phyloP scores from a whole-genome alignment of 2,888 invertebrate species.

The Thalpophila matura region DNA sequence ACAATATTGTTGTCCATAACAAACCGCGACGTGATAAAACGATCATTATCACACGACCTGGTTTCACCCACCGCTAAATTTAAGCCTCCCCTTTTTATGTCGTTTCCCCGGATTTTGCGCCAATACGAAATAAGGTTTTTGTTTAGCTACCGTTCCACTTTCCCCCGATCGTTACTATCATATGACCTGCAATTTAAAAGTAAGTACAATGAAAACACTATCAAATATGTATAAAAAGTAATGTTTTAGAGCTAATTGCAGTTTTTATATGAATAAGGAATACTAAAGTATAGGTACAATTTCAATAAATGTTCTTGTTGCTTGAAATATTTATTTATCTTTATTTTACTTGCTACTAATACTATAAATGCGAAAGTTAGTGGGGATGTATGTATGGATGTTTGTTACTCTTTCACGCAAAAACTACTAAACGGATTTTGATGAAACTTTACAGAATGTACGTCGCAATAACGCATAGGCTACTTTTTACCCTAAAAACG shows the following conservation, averaged over 20 bases:
- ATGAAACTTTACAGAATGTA: too few relatives aligned
- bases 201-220: conserved; percentile 4
- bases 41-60: conserved; percentile 47
- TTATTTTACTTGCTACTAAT: too few relatives aligned
- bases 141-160: conserved; percentile 31
- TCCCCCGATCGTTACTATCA: conserved; percentile 20
- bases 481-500: too few relatives aligned
- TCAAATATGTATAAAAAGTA: neutral
- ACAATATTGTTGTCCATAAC: conserved; percentile 17
- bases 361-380: too few relatives aligned
- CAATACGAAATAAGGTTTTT: conserved; percentile 38
- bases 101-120: conserved; percentile 32
- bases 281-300: neutral
- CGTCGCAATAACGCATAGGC: too few relatives aligned
- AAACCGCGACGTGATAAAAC: conserved; percentile 23
- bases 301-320: neutral
- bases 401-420: too few relatives aligned
- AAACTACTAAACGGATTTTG: too few relatives aligned
- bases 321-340: neutral
- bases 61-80: conserved; percentile 44
- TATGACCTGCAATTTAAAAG: conserved; percentile 21
- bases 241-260: neutral
- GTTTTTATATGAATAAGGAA: neutral
- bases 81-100: conserved; percentile 46
- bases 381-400: too few relatives aligned